Base-by-base conservation (phyloP, 1,140 invertebrate genomes). In the Idris sp. region DNA sequence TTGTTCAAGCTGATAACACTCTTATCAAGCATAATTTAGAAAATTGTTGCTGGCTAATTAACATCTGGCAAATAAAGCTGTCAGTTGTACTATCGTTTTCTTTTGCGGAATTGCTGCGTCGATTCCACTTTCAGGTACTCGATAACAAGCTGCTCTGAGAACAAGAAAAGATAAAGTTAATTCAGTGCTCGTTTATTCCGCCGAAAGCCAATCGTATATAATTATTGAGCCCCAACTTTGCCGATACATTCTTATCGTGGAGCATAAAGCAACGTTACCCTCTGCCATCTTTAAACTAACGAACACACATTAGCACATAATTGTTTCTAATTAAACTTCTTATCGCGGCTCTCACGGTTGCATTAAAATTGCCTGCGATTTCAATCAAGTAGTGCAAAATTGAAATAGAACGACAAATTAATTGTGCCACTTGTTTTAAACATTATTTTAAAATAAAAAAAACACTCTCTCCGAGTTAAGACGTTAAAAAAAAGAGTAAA, bases 291-390 rank as follows among this genome's bases (percentile, higher is more conserved):
- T 22, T 22, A n/a, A 6, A 6, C 19, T 18, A 40, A 41, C 30
- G 22, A 54, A 33, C 56, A 56, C 43, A 56, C 26, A 64, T 51
- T 58, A 72, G 13, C 58, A 7, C 9, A 43, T 72, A 72, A 72
- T 72, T 62, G 68, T 72, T 62, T 72, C 58, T 28, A 72, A 72
- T 72, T 72, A 72, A 62, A 56, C n/a, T 46, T 19, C 43, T 72
- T 62, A 72, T 72, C 58, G n/a, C 14, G 18, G 18, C 22, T 49
- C 46, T 54, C 31, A 22, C 25, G 25, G 48, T 15, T 44, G n/a
- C 54, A 43, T 51, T 58, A 56, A 46, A 22, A 58, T 54, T 43
- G 33, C 40, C 46, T n/a, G 22, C 25, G 54, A 44, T 61, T 71
- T 71, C 31, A 62, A 62, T 69, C 54, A 5, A 9, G 26, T 11